Conservation (phyloP, 2,888 invertebrate species). For the Drepanosiphum platanoidis region DNA sequence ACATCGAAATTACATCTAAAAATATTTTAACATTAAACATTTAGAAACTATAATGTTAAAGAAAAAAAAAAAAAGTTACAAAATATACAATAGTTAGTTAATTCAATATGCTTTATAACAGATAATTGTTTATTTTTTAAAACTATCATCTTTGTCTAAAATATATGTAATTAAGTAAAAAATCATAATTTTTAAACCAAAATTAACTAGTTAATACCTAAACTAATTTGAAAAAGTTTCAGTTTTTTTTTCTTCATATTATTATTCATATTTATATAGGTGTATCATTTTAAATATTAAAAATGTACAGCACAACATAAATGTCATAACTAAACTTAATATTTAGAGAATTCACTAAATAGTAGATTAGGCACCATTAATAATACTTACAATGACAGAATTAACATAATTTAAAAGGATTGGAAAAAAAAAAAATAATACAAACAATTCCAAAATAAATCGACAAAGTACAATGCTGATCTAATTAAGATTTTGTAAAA, state of each 20-base stretch:
- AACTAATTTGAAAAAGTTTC: background rate
- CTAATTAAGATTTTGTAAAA: background rate
- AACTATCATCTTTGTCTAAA: background rate
- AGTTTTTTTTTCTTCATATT: no score
- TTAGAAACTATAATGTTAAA: no score
- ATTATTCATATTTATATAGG: no score
- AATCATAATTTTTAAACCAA: background rate
- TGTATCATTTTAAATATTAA: no score
- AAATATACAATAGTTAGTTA: background rate
- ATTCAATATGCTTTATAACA: background rate
- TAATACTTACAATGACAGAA: background rate
- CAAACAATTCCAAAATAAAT: background rate
- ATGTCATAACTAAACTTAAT: background rate
- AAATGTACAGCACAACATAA: no score
- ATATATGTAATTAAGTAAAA: background rate
- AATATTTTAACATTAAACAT: no score
- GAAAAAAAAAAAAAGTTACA: background rate
- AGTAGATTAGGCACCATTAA: background rate
- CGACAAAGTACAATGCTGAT: background rate
- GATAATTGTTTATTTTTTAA: no score
- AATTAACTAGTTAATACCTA: background rate
- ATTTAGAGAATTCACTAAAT: background rate
- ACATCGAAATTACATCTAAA: no score
- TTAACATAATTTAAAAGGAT: background rate
- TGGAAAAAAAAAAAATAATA: background rate